Evolutionary conservation across 2,113 vertebrate species (phyloP), one percentile per base, ranked within the genome.

Genomic region (Tylochromis polylepis): DNA sequence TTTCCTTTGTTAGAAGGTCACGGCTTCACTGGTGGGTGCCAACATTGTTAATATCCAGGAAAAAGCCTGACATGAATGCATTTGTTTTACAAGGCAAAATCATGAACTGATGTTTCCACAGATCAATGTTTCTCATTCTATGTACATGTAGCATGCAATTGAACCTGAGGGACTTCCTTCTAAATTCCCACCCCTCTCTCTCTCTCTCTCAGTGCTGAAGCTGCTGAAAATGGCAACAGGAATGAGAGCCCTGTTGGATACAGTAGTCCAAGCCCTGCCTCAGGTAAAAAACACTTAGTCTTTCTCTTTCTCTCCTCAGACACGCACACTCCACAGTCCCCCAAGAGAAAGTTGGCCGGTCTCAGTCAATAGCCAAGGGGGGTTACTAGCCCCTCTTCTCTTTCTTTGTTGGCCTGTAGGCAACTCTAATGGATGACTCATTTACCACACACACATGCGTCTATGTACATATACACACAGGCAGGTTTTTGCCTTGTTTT

Each of bases 181-280:
- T 90, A 87, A 92, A 91, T 90, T 70, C 49, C 59, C 55, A 79
- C 75, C 67, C 80, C 16, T 81, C 18, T 86, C 11, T 81, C 3
- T 36, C n/a, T 67, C 53, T 56, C 81, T 53, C 81, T 72, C 90
- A 99, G 98, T 99, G 89, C 95, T 99, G 92, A 99, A 99, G 89
- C 96, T 99, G 84, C 96, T 99, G 89, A 99, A 99, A 96, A 99
- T 99, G 98, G 98, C 98, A 18, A 99, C 98, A 0, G 98, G 98
- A 85, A 99, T 99, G 98, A 96, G 98, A 90, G 98, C 98, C 79
- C 95, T 99, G 70, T 94, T 99, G 93, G 98, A 99, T 93, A 99
- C 98, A 0, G 98, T 99, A 87, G 98, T 99, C n/a, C 98, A 99
- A 94, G 98, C 98, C 2, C 96, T 95, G 87, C 92, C 95, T 95